Evolutionary conservation across 2,113 vertebrate genomes (phyloP).

Genomic region (Crotalus tigris): DNA sequence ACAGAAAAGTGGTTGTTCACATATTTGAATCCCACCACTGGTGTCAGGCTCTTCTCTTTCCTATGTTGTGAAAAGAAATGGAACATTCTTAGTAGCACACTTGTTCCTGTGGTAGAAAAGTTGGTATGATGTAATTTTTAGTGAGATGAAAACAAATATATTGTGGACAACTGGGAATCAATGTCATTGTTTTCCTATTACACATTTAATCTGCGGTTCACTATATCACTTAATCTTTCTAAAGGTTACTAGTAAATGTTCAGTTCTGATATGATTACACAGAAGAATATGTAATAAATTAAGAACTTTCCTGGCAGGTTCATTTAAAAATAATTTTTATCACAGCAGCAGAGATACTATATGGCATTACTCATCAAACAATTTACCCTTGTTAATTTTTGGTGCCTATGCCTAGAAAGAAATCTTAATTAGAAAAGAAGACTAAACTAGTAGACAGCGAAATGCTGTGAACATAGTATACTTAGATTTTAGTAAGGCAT

Average conservation of each 20-base stretch:
- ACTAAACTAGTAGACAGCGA: too few species aligned
- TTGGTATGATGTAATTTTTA: background rate
- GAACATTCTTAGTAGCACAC: background rate
- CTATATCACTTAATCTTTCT: background rate
- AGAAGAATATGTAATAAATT: background rate
- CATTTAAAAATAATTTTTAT: background rate
- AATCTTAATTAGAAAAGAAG: background rate
- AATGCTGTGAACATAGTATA: too few species aligned
- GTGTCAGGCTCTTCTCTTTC: background rate
- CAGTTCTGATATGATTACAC: background rate
- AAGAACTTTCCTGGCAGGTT: background rate
- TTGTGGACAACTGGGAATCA: background rate
- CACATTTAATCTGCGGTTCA: background rate
- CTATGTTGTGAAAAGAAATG: background rate
- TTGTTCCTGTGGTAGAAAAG: background rate
- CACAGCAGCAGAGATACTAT: background rate
- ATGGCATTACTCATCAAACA: background rate
- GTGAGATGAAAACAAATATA: background rate
- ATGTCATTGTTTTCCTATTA: background rate
- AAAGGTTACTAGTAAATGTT: background rate
- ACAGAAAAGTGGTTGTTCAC: too few species aligned
- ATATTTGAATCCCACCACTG: too few species aligned
- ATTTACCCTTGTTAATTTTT: background rate
- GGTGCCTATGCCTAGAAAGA: background rate
- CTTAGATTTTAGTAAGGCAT: too few species aligned